These are phyloP conservation scores for Syncerus caffer DNA, from an alignment of 2,797 vertebrate species.

Conservation along the genomic window DNA sequence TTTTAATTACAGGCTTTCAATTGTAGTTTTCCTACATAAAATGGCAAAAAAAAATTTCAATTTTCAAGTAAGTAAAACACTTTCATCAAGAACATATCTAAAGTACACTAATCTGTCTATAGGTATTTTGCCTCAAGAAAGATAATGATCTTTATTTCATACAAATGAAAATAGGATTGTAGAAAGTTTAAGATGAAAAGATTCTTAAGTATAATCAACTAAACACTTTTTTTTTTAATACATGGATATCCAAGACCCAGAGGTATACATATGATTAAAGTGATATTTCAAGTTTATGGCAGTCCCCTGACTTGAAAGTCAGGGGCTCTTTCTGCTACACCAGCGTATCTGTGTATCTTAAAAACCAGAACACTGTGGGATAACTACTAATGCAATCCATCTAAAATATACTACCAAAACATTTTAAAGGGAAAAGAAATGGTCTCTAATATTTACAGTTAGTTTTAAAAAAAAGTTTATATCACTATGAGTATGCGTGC, in stretches of 20 bases:
- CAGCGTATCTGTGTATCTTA: not conserved
- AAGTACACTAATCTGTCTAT: not conserved
- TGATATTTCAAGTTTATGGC: not conserved
- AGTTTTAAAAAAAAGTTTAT: not conserved
- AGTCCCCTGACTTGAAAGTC: not conserved
- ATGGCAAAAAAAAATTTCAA: not conserved
- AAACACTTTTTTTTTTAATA: not conserved
- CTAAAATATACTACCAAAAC: not conserved
- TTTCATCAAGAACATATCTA: not conserved
- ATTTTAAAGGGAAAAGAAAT: not conserved
- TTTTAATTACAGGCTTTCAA: not conserved
- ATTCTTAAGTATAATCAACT: not conserved
- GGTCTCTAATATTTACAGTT: not conserved
- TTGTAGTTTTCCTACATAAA: not conserved
- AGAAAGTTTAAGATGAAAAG: not conserved
- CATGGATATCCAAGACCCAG: not conserved
- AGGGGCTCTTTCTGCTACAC: not conserved
- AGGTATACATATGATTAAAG: not conserved
- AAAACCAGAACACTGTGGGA: not conserved
- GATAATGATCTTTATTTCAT: not conserved
- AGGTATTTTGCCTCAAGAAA: not conserved
- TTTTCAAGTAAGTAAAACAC: conserved; percentile 12
- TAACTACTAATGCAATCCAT: not conserved
- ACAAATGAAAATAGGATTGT: not conserved
- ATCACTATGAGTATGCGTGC: not conserved